phyloP scores from a whole-genome alignment of 2,797 vertebrate genomes.

The Peromyscus aztecus region DNA sequence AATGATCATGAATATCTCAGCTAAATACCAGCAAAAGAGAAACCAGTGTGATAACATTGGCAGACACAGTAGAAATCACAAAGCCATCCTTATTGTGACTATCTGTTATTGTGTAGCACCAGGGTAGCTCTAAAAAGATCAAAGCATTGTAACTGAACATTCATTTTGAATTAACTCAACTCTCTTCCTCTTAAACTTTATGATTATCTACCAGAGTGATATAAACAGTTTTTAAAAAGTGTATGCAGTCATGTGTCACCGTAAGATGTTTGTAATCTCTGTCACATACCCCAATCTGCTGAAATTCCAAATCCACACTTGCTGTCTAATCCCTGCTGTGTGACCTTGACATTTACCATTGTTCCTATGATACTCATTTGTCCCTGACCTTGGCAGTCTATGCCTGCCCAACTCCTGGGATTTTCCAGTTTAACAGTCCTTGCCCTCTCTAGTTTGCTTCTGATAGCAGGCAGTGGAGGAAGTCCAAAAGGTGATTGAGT shows the following conservation, averaged over 20 bases:
- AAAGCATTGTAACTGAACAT: background rate
- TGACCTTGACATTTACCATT: background rate
- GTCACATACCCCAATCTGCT: background rate
- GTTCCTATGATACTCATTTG: background rate
- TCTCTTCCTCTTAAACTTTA: background rate
- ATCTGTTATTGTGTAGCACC: background rate
- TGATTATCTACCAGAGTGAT: background rate
- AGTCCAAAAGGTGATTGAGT: background rate
- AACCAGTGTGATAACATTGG: fast-evolving
- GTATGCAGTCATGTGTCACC: background rate
- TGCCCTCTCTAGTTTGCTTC: background rate
- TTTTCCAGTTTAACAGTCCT: background rate
- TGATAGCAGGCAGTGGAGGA: background rate
- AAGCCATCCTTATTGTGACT: background rate
- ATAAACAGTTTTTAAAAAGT: background rate
- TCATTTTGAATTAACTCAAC: background rate
- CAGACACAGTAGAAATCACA: background rate
- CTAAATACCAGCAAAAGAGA: background rate
- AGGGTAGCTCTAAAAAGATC: background rate
- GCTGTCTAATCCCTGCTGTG: background rate
- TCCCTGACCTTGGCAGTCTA: background rate
- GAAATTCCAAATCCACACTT: background rate
- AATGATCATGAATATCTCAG: background rate
- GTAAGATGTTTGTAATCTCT: background rate
- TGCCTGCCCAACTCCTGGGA: background rate